Evolutionary conservation across 2,113 vertebrate genomes (phyloP).

Genomic region (Petrocephalus microphthalmus): DNA sequence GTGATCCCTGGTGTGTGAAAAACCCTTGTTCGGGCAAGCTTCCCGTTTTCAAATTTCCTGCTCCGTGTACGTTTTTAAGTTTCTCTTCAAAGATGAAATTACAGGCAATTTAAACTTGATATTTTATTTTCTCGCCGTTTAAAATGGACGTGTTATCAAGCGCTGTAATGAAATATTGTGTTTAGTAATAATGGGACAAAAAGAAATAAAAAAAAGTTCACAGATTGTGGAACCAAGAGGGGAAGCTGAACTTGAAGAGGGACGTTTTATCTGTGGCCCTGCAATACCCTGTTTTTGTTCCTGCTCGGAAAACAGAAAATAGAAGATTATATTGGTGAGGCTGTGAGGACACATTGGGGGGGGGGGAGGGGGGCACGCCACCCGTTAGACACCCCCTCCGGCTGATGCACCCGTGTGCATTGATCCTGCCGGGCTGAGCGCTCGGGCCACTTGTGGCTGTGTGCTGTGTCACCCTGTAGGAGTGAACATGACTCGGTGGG

Average conservation of each 20-base stretch:
- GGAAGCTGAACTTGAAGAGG: neutral
- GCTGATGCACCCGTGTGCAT: slow-evolving; percentile 52
- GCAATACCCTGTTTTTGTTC: neutral
- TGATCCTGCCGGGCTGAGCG: slow-evolving; percentile 44
- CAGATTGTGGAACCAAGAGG: neutral
- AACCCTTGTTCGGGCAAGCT: slow-evolving; percentile 45
- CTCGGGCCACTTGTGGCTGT: slow-evolving; percentile 34
- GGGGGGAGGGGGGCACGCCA: slow-evolving; percentile 25
- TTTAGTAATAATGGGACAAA: slow-evolving; percentile 5
- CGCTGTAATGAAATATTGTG: slow-evolving; percentile 4
- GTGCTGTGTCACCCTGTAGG: slow-evolving; percentile 41
- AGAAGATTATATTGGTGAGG: neutral
- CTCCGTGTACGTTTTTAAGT: neutral
- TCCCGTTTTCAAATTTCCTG: slow-evolving; percentile 24
- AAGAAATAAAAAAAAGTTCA: neutral
- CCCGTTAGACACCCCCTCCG: slow-evolving; percentile 37
- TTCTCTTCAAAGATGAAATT: slow-evolving; percentile 2
- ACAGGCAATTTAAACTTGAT: neutral
- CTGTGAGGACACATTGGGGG: slow-evolving; percentile 15
- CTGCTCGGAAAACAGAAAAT: neutral
- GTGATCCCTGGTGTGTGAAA: slow-evolving; percentile 45
- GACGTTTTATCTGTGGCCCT: neutral
- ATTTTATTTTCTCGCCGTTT: neutral
- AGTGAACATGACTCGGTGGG: slow-evolving; percentile 19
- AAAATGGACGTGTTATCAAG: slow-evolving; percentile 2